phyloP scores from a whole-genome alignment of 2,797 vertebrate species.

The Coluber constrictor region DNA sequence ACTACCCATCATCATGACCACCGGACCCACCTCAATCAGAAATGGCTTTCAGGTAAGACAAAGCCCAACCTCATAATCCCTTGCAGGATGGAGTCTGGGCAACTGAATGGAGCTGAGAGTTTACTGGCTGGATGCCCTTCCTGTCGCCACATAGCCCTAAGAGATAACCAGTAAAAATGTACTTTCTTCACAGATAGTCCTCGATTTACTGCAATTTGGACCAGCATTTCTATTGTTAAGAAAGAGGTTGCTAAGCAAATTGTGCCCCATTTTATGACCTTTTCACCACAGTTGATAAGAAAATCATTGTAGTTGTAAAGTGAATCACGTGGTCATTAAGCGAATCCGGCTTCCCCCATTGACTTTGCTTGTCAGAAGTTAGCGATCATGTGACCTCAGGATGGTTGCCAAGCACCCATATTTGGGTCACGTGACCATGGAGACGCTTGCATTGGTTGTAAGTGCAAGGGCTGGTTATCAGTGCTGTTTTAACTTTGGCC shows the following conservation, averaged over 20 bases:
- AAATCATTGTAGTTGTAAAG: background rate
- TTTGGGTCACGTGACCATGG: background rate
- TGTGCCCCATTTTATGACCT: background rate
- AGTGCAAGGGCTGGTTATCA: background rate
- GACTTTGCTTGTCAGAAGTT: background rate
- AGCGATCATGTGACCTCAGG: background rate
- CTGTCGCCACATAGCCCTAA: background rate
- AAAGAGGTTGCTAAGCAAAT: background rate
- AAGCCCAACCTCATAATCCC: too few species aligned
- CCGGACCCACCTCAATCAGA: too few species aligned
- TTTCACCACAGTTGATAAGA: background rate
- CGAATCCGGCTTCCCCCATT: background rate
- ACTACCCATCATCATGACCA: too few species aligned
- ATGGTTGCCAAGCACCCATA: background rate
- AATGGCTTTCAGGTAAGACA: too few species aligned
- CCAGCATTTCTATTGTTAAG: background rate
- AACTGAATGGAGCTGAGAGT: too few species aligned
- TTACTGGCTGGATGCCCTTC: too few species aligned
- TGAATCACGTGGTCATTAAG: background rate
- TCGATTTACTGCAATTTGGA: background rate
- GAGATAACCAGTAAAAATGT: background rate
- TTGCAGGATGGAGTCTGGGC: too few species aligned
- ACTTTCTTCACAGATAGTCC: background rate
- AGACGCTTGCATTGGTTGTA: background rate
- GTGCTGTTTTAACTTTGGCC: background rate